Base-by-base conservation (phyloP, 2,888 invertebrate genomes). In the Pediacus dermestoides region DNA sequence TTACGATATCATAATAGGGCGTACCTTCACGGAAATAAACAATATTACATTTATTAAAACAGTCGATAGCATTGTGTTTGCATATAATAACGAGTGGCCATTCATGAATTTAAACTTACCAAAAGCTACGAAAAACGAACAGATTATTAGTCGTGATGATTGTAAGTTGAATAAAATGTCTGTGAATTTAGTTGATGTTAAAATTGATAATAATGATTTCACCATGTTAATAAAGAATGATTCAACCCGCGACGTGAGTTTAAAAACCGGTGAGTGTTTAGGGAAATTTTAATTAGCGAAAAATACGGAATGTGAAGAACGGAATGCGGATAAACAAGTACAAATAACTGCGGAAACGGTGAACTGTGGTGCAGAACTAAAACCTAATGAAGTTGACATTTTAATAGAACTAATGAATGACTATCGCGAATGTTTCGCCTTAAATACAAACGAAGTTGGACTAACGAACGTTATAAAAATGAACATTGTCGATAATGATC, bases 1-100 rank as follows among this genome's bases (percentile, higher is more conserved):
- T 2, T 32, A 40, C 2, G 52, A 52, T 13, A 10, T 57, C n/a
- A 39, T 53, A 15, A 43, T 55, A 3, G 51, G 55, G 4, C 39
- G 53, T 8, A 46, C 47, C 1, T 49, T 39, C 12, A 51, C 46
- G 1, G 53, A 52, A 4, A 26, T 45, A 13, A 34, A 3, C 3
- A 11, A 14, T 13, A 14, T 28, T 8, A 3, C n/a, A 4, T 28
- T 9, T n/a, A 14, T 28, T 2, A 28, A 13, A 11, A 28, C 13
- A 3, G 8, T 4, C 3, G n/a, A 3, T 11, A 14, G 28, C 7
- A 28, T 28, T 3, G 3, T 14, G 3, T 28, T 28, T 11, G 8
- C 3, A 14, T 28, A 28, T 14, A 3, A 3, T 9, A n/a, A 3
- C 4, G 28, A 28, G 14, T 28, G 28, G 28, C 28, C 28, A n/a